These are phyloP conservation scores for Scyliorhinus canicula DNA, from an alignment of 2,797 vertebrate species.

Conservation along the genomic window DNA sequence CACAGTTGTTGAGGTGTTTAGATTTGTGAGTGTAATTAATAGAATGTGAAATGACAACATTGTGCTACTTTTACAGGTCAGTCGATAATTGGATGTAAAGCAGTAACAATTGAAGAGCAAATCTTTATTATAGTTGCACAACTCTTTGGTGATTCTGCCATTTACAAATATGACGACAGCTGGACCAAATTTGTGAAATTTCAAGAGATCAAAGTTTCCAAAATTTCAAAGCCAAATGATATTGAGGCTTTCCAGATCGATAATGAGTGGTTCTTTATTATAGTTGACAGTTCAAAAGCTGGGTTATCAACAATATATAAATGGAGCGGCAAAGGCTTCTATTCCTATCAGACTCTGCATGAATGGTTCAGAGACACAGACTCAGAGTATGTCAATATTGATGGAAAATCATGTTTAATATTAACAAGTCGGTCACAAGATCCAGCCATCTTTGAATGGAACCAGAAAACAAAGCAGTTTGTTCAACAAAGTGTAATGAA, in stretches of 20 bases:
- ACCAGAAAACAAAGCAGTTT: constrained; percentile 80
- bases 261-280: constrained; percentile 84
- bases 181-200: constrained; percentile 96
- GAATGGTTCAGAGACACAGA: constrained; percentile 98
- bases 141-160: constrained; percentile 94
- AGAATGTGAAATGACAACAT: not conserved
- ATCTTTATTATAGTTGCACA: constrained; percentile 96
- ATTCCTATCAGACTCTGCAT: constrained; percentile 88
- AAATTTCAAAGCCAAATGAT: constrained; percentile 96
- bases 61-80: constrained; percentile 66
- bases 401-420: constrained; percentile 85
- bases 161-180: constrained; percentile 93
- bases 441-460: constrained; percentile 95
- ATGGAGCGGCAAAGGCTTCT: constrained; percentile 95
- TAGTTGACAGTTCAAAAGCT: constrained; percentile 95
- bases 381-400: constrained; percentile 82
- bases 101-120: constrained; percentile 83
- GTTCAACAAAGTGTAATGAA: constrained; percentile 82
- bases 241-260: constrained; percentile 91
- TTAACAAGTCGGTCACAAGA: constrained; percentile 91
- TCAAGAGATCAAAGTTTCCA: constrained; percentile 92
- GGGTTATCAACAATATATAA: constrained; percentile 94
- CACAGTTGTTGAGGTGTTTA: not conserved
- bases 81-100: constrained; percentile 93
- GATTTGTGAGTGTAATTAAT: not conserved